Percentiles rank a stretch among this genome's conserved stretches.
These are phyloP conservation scores for Scaptomyza tumidula DNA, from an alignment of 2,888 invertebrate species.

Conservation along the genomic window DNA sequence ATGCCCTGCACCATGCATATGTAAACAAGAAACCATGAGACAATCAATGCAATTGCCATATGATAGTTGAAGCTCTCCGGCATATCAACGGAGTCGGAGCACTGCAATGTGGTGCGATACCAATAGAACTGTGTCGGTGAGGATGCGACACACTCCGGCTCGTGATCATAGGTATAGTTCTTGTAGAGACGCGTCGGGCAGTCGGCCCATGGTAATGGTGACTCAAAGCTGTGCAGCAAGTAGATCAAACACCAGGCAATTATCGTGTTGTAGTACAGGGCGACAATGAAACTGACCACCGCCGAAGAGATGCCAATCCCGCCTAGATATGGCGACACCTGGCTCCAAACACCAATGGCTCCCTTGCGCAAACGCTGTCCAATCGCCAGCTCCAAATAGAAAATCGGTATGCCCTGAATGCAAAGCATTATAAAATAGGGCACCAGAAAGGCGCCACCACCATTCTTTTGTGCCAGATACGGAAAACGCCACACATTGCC, in stretches of 20 bases:
- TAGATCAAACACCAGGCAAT: constrained; percentile 99
- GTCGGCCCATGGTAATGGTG: constrained; percentile 95
- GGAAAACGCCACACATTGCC: constrained; percentile 99
- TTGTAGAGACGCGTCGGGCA: constrained; percentile 93
- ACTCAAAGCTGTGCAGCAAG: constrained; percentile 96
- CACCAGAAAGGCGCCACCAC: constrained; percentile 98
- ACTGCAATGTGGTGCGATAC: constrained; percentile 96
- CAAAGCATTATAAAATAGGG: constrained; percentile 98
- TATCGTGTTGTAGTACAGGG: constrained; percentile 98
- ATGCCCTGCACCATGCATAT: constrained; percentile 99
- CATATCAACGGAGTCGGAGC: constrained; percentile 94
- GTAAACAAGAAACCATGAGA: constrained; percentile 97
- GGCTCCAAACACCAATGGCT: constrained; percentile 97
- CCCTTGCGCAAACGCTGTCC: constrained; percentile 97
- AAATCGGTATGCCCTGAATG: constrained; percentile 97
- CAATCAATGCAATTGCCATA: constrained; percentile 92
- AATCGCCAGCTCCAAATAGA: constrained; percentile 97
- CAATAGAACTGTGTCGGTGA: constrained; percentile 97
- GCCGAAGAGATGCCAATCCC: constrained; percentile 97
- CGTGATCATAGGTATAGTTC: constrained; percentile 91
- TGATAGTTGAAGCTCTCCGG: constrained; percentile 96
- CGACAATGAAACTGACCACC: constrained; percentile 98
- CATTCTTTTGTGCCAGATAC: constrained; percentile 96
- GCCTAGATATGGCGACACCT: constrained; percentile 92
- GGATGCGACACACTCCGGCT: constrained; percentile 93